Conservation (phyloP, 1,140 invertebrate genomes). For the Drosophila biarmipes region DNA sequence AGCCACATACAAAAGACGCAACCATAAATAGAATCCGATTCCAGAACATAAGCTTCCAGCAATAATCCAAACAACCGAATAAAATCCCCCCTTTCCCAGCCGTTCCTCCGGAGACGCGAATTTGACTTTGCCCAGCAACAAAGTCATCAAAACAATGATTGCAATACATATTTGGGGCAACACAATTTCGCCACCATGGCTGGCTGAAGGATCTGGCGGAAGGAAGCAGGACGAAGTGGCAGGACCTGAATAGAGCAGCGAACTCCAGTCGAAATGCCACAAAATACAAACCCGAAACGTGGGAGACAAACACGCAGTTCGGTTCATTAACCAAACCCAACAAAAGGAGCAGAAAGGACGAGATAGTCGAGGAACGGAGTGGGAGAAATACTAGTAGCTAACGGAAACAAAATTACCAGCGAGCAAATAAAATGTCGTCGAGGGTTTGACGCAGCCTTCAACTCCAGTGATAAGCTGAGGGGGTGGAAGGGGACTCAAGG, state of each 20-base stretch:
- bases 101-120: constrained; percentile 44
- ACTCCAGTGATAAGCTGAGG: constrained; percentile 57
- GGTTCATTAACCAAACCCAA: constrained; percentile 82
- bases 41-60: constrained; percentile 57
- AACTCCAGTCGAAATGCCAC: constrained; percentile 41
- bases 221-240: not conserved
- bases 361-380: constrained; percentile 22
- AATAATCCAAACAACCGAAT: constrained; percentile 60
- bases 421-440: constrained; percentile 80
- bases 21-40: constrained; percentile 52
- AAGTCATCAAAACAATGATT: constrained; percentile 82
- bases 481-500: not conserved
- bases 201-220: constrained; percentile 36
- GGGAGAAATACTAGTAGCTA: constrained; percentile 64
- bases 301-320: constrained; percentile 76
- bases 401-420: constrained; percentile 78
- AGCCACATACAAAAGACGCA: constrained; percentile 17
- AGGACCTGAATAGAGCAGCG: constrained; percentile 13
- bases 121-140: constrained; percentile 68
- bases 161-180: constrained; percentile 66
- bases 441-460: constrained; percentile 72
- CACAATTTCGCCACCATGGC: constrained; percentile 64
- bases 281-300: constrained; percentile 47
- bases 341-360: constrained; percentile 40
- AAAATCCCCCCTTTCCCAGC: constrained; percentile 16